Percentiles rank a stretch among this genome's conserved stretches.
phyloP scores from a whole-genome alignment of 37 sponge, comb jelly and placozoan species.

The Ianthella basta region DNA sequence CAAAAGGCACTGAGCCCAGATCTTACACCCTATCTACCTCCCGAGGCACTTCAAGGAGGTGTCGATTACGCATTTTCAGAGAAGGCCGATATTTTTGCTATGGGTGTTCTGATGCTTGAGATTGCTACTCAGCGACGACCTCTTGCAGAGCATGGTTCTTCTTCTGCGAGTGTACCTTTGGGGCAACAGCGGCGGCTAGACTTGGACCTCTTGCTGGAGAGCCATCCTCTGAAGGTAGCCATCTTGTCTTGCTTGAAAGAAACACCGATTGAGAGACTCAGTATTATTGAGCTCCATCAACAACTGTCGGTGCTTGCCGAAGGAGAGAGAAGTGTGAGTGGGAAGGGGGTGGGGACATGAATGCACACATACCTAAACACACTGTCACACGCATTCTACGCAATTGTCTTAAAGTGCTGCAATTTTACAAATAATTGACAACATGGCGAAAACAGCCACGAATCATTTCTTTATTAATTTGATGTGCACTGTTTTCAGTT shows the following conservation, averaged over 20 bases:
- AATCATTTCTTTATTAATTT: not conserved
- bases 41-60: not conserved
- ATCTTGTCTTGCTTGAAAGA: not conserved
- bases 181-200: not conserved
- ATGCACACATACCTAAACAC: too few species aligned
- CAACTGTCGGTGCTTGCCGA: not conserved
- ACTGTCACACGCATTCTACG: too few species aligned
- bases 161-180: not conserved
- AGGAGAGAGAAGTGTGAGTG: not conserved
- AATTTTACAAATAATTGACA: too few species aligned
- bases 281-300: not conserved
- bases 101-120: not conserved
- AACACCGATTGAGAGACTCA: not conserved
- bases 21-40: constrained; percentile 7
- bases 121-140: not conserved
- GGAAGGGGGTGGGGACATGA: too few species aligned
- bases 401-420: too few species aligned
- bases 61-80: not conserved
- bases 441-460: not conserved
- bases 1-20: not conserved
- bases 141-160: not conserved
- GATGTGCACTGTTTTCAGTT: too few species aligned
- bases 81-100: not conserved
- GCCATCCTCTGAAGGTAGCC: not conserved
- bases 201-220: not conserved